These are phyloP conservation scores for Chloroceryle amazona DNA, from an alignment of 2,797 vertebrate species.

Conservation along the genomic window DNA sequence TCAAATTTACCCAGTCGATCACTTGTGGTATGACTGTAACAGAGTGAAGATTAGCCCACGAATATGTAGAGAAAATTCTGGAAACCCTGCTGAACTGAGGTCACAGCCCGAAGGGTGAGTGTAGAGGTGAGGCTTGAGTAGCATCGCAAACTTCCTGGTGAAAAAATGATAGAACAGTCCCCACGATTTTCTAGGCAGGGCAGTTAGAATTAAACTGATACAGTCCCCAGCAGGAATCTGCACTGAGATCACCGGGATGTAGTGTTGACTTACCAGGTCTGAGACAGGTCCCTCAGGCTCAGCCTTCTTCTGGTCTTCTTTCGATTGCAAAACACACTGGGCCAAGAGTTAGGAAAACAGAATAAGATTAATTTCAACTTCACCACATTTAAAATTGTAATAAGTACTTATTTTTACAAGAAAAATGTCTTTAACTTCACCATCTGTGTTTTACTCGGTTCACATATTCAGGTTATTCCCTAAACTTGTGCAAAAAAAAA, in stretches of 20 bases:
- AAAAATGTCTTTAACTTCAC: background rate
- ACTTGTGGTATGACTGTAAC: background rate
- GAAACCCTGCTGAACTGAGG: background rate
- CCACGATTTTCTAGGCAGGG: background rate
- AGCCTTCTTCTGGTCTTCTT: background rate
- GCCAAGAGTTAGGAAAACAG: background rate
- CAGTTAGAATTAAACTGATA: background rate
- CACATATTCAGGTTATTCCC: background rate
- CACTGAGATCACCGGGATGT: background rate
- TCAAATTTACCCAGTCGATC: slow-evolving; percentile 19
- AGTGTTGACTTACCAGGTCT: background rate
- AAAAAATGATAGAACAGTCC: background rate
- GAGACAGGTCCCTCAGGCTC: background rate
- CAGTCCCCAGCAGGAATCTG: background rate
- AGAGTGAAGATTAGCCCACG: background rate
- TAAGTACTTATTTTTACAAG: background rate
- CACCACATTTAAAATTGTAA: background rate
- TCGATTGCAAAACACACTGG: background rate
- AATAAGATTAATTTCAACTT: background rate
- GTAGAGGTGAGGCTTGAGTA: background rate
- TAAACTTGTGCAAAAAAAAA: background rate
- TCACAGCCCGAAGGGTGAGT: background rate
- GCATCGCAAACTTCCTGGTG: background rate
- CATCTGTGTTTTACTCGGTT: background rate
- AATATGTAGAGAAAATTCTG: slow-evolving; percentile 27